Base-by-base conservation (phyloP, 2,113 vertebrate genomes). In the Sterna hirundo region DNA sequence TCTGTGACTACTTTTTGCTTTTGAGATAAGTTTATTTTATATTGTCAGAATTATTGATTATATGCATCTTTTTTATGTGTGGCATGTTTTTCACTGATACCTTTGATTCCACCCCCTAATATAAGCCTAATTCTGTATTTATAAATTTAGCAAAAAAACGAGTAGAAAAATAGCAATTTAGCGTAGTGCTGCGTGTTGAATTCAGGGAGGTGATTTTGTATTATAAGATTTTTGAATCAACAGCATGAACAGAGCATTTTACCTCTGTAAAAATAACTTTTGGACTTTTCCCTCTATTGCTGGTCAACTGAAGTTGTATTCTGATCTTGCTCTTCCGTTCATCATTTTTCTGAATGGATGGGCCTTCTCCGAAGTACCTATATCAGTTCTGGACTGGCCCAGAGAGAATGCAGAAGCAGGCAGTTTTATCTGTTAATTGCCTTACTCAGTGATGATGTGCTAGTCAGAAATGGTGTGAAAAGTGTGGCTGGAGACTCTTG, bases 351-450 rank as follows among this genome's bases (percentile, higher is more conserved):
- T 90, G 80, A 7, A 20, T 77, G 51, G 60, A 36, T 83, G 54
- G 17, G 21, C 38, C 93, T 52, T 76, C 36, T 62, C 42, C 83
- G 62, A 58, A 90, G 19, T 58, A 87, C 40, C 23, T 74, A 0
- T 51, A 6, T 58, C 14, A 42, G n/a, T 76, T 90, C 58, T 88
- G 36, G 36, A 52, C 23, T 72, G 70, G 8, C 20, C n/a, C 51
- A 51, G 14, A 22, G 36, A 77, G 25, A 14, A 66, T 0, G 2
- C 0, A 3, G 55, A 62, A 66, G 8, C 7, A 49, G 6, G 4
- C 15, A 55, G 26, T 64, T 93, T 75, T 55, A 40, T 68, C n/a
- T 90, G 60, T n/a, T 74, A 69, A 30, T 36, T 82, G 17, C 64
- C 23, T 64, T 68, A 44, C 8, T 42, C 26, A 36, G 0, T 40